Evolutionary conservation across 2,888 invertebrate species (phyloP), one percentile per base, ranked within the genome.

Genomic region (Thymelicus lineola): DNA sequence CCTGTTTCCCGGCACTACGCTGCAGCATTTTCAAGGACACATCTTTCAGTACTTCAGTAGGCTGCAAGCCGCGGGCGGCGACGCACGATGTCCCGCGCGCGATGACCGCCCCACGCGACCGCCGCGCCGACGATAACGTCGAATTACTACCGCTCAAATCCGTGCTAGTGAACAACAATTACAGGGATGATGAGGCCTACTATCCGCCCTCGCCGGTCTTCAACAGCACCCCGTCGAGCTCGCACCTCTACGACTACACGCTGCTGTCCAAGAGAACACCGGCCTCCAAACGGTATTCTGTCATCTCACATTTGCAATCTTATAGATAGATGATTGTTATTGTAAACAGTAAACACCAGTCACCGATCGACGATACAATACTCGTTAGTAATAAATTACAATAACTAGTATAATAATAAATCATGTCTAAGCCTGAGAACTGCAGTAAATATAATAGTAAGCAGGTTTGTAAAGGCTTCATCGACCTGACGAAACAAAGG

Each of bases 191-290:
- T 72, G 93, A 93, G 57, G 82, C 85, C n/a, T 91, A 91, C 73
- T 93, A 89, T 73, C 86, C 89, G 14, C 89, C 88, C 50, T 79
- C 86, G 70, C 86, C 86, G 63, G 82, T 83, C 53, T 83, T 86
- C 75, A 85, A 83, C 74, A 86, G 83, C 67, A 86, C 87, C 71
- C 91, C 92, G 0, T 90, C 93, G 61, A 87, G 85, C 42, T 87
- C 92, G 1, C 91, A 87, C 73, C 79, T 87, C 38, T 82, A 86
- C 76, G 94, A 94, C 50, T 94, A 94, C 75, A 88, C 91, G 60
- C 79, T 93, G 74, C 85, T 94, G 68, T 94, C 94, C 50, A 94
- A 94, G 76, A 82, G 94, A 75, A 93, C 94, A 74, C 93, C 93
- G 86, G 94, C 93, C 68, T 94, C 93, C 2, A 94, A 94, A 85